These are phyloP conservation scores for Corydoras sp. DNA, from an alignment of 2,113 vertebrate species.

Conservation along the genomic window DNA sequence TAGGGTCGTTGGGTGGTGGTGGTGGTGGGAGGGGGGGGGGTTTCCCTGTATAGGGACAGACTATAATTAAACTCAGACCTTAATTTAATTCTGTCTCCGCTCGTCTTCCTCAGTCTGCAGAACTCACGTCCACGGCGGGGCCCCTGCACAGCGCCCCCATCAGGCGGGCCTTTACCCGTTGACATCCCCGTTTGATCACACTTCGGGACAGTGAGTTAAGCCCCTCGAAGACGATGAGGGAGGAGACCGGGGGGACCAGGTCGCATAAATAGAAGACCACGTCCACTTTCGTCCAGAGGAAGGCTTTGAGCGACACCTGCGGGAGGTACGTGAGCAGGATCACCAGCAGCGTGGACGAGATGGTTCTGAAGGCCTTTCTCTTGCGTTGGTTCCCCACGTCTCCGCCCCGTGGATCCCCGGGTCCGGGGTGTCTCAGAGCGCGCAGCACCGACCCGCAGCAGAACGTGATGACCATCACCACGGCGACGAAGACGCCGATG, in stretches of 20 bases:
- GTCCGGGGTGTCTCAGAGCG: background rate
- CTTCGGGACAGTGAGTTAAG: too few species aligned
- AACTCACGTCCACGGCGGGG: too few species aligned
- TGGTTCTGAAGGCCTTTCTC: constrained; percentile 11
- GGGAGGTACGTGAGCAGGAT: constrained; percentile 6
- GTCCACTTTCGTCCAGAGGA: background rate
- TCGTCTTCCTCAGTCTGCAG: too few species aligned
- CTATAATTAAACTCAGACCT: too few species aligned
- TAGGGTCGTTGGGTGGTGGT: too few species aligned
- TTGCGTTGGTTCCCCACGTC: constrained; percentile 7
- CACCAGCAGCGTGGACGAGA: background rate
- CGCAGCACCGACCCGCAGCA: constrained; percentile 2
- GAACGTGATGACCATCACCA: background rate
- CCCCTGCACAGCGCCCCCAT: too few species aligned
- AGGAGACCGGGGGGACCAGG: background rate
- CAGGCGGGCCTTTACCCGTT: too few species aligned
- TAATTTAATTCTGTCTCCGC: too few species aligned
- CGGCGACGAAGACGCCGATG: background rate
- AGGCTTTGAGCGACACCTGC: background rate
- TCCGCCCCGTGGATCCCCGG: background rate
- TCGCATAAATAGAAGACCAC: background rate
- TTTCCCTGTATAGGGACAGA: too few species aligned
- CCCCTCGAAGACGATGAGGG: background rate
- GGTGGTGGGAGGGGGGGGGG: too few species aligned
- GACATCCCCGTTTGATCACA: too few species aligned